phyloP scores from a whole-genome alignment of 2,113 vertebrate species.

The Clarias macrocephalus region DNA sequence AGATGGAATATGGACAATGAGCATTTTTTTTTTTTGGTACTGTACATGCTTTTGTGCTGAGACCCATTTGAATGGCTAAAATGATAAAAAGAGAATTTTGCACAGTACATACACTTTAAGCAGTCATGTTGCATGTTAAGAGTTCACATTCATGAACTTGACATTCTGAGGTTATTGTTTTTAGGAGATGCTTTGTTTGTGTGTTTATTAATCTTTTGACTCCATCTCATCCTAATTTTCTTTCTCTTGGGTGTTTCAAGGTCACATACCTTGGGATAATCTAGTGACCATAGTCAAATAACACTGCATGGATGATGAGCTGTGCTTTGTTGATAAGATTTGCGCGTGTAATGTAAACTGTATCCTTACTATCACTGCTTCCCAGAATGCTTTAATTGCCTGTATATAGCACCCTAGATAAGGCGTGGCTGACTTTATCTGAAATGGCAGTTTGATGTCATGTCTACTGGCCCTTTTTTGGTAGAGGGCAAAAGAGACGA shows the following conservation, averaged over 20 bases:
- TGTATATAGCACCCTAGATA: conserved; percentile 6
- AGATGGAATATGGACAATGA: too few relatives aligned
- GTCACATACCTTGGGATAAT: conserved; percentile 5
- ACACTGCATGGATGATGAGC: conserved; percentile 4
- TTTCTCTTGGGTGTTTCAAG: conserved; percentile 24
- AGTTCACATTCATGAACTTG: neutral
- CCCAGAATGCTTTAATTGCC: conserved; percentile 33
- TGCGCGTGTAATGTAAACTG: neutral
- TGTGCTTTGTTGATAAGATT: conserved; percentile 3
- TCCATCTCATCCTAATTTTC: conserved; percentile 4
- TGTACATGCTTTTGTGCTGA: too few relatives aligned
- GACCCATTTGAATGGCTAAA: too few relatives aligned
- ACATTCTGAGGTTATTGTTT: conserved; percentile 36
- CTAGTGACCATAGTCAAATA: conserved; percentile 3
- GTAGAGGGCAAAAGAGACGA: conserved; percentile 43
- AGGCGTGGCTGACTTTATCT: conserved; percentile 20
- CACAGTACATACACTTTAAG: too few relatives aligned
- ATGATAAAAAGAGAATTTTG: too few relatives aligned
- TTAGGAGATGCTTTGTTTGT: conserved; percentile 47
- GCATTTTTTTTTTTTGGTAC: too few relatives aligned
- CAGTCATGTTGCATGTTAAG: neutral
- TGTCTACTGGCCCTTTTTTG: conserved; percentile 33
- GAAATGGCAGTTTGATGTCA: conserved; percentile 10
- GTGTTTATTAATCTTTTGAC: conserved; percentile 53
- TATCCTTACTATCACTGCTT: neutral